These are phyloP conservation scores for Ceratosolen fusciceps DNA, from an alignment of 1,140 invertebrate species.

Conservation along the genomic window DNA sequence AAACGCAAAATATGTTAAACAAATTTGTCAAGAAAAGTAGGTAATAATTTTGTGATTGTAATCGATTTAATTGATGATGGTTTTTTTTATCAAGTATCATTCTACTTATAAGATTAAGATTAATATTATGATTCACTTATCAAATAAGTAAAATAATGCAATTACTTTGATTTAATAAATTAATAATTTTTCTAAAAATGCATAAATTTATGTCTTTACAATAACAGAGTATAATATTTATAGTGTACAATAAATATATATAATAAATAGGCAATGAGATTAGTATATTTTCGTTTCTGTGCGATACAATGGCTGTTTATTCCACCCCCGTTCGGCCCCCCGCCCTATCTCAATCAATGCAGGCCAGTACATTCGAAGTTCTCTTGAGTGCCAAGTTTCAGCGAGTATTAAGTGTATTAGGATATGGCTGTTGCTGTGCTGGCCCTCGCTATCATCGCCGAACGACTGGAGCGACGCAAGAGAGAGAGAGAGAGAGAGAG, in stretches of 20 bases:
- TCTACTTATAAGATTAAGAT: too few species aligned
- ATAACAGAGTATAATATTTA: neutral
- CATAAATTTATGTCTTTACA: neutral
- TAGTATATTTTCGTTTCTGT: neutral
- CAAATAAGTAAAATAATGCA: too few species aligned
- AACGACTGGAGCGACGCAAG: neutral
- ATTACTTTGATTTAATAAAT: too few species aligned
- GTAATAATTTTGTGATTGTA: too few species aligned
- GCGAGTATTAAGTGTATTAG: conserved; percentile 63
- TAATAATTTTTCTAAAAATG: neutral
- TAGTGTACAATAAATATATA: neutral
- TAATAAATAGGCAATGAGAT: neutral
- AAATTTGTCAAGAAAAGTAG: too few species aligned
- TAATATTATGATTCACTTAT: too few species aligned
- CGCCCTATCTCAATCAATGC: conserved; percentile 33
- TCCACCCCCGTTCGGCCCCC: neutral
- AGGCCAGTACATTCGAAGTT: conserved; percentile 52
- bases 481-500: neutral
- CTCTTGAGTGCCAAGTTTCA: conserved; percentile 64
- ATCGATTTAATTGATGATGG: too few species aligned
- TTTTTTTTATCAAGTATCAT: too few species aligned
- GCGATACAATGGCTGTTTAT: neutral
- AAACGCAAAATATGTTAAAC: too few species aligned
- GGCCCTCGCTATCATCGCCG: neutral
- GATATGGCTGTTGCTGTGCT: conserved; percentile 58